A percentile compares a stretch with the other conserved stretches of the same genome.
phyloP scores from a whole-genome alignment of 1,140 invertebrate species.

The Mesaphorura yosii region DNA sequence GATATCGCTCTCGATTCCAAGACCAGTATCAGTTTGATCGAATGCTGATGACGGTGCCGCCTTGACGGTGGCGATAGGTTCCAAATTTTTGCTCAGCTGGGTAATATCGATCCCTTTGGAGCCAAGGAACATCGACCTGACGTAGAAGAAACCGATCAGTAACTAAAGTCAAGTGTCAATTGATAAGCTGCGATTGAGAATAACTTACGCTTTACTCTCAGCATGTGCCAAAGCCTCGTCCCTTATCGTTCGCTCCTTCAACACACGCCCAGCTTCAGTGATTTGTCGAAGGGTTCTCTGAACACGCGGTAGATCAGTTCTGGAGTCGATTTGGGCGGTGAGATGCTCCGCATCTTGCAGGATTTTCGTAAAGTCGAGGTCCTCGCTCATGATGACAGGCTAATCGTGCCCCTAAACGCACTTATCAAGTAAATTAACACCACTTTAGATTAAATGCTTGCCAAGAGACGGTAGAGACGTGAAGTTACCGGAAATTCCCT shows the following conservation, averaged over 20 bases:
- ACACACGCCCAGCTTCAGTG: constrained; percentile 76
- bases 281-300: constrained; percentile 83
- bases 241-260: constrained; percentile 72
- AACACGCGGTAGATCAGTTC: constrained; percentile 67
- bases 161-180: no score
- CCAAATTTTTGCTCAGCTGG: constrained; percentile 80
- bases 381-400: constrained; percentile 37
- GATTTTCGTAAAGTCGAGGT: constrained; percentile 66
- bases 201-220: constrained; percentile 81
- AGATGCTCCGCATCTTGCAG: constrained; percentile 81
- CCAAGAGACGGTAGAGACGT: no score
- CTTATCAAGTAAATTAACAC: no score
- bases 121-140: constrained; percentile 78
- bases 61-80: no score
- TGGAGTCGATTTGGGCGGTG: constrained; percentile 73
- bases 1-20: constrained; percentile 60
- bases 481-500: no score
- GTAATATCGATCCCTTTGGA: constrained; percentile 84
- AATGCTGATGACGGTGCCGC: no score
- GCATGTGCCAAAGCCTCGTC: constrained; percentile 53
- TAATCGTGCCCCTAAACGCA: no score
- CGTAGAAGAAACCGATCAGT: no score
- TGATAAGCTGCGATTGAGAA: constrained; percentile 2
- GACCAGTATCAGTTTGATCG: no score
- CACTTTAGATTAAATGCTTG: no score